Base-by-base conservation (phyloP, 2,888 invertebrate genomes). In the Cenopis cana region DNA sequence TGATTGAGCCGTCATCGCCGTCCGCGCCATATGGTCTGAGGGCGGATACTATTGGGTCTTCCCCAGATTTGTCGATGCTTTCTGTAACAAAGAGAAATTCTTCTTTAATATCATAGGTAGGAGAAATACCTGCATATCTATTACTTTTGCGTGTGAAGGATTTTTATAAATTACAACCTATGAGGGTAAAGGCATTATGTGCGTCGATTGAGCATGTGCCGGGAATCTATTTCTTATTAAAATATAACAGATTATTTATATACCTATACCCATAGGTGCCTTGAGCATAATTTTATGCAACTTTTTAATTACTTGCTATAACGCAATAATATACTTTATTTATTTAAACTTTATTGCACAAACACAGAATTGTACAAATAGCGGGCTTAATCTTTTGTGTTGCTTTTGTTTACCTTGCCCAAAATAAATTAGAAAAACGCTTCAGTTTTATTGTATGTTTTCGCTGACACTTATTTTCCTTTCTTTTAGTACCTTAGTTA, bases 11-110 rank as follows among this genome's bases (percentile, higher is more conserved):
- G 72, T 88, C 89, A 66, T 90, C 90, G 33, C 91, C 91, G 24
- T 89, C 89, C 0, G 87, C 86, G 29, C 86, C 90, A 60, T 90
- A 87, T 0, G 92, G 88, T 75, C 88, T 85, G 73, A 93, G 79
- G 12, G 91, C 92, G 70, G 92, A 87, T 68, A 89, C 84, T 29
- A 91, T 88, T 41, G 91, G 91, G 73, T 93, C 92, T 77, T 93
- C 93, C 9, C 91, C 91, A 36, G 91, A 89, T 82, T 91, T 93
- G 79, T 93, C 92, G 72, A 92, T 90, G 76, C 88, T 90, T 79
- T 93, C 93, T 93, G 92, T 61, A 93, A 92, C 90, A 91, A 91
- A 69, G 55, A 77, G 71, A 73, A 76, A 71, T 55, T 38, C 65
- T 77, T 69, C 68, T 14, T 67, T 33, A 67, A 12, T 24, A 41